Base-by-base conservation (phyloP, 2,888 invertebrate genomes). In the Lutraria lutraria region DNA sequence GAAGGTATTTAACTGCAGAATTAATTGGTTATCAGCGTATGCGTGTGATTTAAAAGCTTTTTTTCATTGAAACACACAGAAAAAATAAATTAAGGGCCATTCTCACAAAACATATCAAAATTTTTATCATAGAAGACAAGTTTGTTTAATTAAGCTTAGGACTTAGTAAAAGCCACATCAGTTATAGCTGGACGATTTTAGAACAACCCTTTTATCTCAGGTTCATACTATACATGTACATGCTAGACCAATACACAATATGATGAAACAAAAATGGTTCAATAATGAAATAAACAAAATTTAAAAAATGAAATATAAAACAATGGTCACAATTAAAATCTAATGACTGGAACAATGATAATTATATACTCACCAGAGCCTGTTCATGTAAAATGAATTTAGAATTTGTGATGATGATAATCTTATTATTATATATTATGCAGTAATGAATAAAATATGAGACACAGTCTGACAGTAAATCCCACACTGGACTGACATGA, bases 331-430 rank as follows among this genome's bases (percentile, higher is more conserved):
- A 25, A 68, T 10, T n/a, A 25, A n/a, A 68, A 68, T 68, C 63
- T 68, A 68, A 25, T 68, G n/a, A 68, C 63, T 79, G 29, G 19
- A 56, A 68, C 72, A 76, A 85, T 85, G 85, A 79, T 34, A n/a
- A n/a, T n/a, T n/a, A 63, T 54, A 31, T 83, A 83, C 85, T 76
- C 76, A 85, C 85, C 85, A 76, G 85, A 85, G 21, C 85, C 85
- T 85, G 85, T 79, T 76, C 21, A 85, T 85, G 76, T 16, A 85
- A 43, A 85, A 68, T 68, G 63, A 25, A 68, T n/a, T 25, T n/a
- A 68, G 25, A 68, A 52, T 81, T 15, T n/a, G 21, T 29, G 21
- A 52, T 34, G 25, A 15, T 31, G 13, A 85, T 68, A 43, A 43
- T 43, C 2, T 8, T 4, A n/a, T n/a, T n/a, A n/a, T n/a, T n/a